Base-by-base conservation (phyloP, 2,888 invertebrate species). In the Euzetes globulus region DNA sequence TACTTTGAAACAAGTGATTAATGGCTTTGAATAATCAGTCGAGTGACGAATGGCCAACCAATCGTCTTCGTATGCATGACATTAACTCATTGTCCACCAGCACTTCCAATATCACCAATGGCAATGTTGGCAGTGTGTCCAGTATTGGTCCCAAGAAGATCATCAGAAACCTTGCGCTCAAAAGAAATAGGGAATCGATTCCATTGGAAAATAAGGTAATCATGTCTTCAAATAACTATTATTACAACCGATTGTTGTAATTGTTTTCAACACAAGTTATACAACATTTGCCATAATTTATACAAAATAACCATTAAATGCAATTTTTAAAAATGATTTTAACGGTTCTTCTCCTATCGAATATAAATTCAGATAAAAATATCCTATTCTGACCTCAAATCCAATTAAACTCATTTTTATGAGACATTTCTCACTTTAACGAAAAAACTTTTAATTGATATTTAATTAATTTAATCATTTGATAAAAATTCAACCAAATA, bases 161-260 rank as follows among this genome's bases (percentile, higher is more conserved):
- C 15, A 74, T 74, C 22, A 58, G 74, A 58, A 74, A 74, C 19
- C 37, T 74, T 1, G 74, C 71, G 22, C 71, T 74, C 17, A 74
- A 74, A 60, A 55, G 74, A 9, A 74, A 55, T 70, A 70, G 37
- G 33, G 74, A 68, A 55, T 45, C 50, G n/a, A 29, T 50, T 27
- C 27, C 71, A 41, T 17, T 74, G 1, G 74, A 74, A 15, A 71
- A 71, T 37, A 74, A 71, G 60, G 74, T 74, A 74, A 58, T 22
- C 37, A 70, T 22, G 22, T 58, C 58, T 58, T 58, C 27, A 58
- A n/a, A n/a, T 19, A 50, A 2, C n/a, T 50, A 50, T 50, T 3
- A 5, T 17, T 50, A 17, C 7, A 17, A 9, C 47, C 47, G 3
- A 47, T 50, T 7, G 19, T 55, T 25, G 22, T n/a, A 52, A 52